Conservation (phyloP, 2,888 invertebrate species). For the Lasius platythorax region DNA sequence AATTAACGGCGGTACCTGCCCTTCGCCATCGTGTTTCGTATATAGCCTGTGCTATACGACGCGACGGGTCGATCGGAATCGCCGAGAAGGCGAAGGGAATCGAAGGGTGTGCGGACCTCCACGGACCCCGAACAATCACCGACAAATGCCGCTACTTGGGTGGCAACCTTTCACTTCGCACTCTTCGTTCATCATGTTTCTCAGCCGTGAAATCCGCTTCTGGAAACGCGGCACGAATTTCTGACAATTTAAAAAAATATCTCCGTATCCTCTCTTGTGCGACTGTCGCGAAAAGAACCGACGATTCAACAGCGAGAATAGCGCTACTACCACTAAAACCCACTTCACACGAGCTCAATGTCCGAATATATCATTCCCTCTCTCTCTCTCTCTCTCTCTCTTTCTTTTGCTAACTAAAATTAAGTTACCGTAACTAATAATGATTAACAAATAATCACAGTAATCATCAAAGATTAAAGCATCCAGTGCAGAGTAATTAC, state of each 20-base stretch:
- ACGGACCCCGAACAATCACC: constrained; percentile 77
- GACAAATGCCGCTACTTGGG: constrained; percentile 79
- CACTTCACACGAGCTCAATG: neutral
- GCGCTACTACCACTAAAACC: neutral
- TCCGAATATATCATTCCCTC: neutral
- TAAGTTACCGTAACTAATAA: neutral
- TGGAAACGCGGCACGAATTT: constrained; percentile 43
- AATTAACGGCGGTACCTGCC: constrained; percentile 74
- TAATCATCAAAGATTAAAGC: neutral
- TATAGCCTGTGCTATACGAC: constrained; percentile 43
- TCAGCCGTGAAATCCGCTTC: constrained; percentile 43
- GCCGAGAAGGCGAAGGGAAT: constrained; percentile 62
- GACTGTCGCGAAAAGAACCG: neutral
- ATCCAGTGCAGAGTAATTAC: neutral
- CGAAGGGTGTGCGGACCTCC: constrained; percentile 54
- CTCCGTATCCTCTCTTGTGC: neutral
- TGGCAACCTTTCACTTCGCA: constrained; percentile 72
- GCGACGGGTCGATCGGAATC: constrained; percentile 64
- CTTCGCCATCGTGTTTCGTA: constrained; percentile 69
- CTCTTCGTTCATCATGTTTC: constrained; percentile 36
- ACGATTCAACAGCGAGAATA: neutral
- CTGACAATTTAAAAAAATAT: constrained; percentile 14
- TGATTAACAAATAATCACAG: no score
- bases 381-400: neutral
- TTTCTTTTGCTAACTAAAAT: neutral